A percentile compares a stretch with the other conserved stretches of the same genome.
phyloP scores from a whole-genome alignment of 2,797 vertebrate genomes.

The Lutjanus argentimaculatus region DNA sequence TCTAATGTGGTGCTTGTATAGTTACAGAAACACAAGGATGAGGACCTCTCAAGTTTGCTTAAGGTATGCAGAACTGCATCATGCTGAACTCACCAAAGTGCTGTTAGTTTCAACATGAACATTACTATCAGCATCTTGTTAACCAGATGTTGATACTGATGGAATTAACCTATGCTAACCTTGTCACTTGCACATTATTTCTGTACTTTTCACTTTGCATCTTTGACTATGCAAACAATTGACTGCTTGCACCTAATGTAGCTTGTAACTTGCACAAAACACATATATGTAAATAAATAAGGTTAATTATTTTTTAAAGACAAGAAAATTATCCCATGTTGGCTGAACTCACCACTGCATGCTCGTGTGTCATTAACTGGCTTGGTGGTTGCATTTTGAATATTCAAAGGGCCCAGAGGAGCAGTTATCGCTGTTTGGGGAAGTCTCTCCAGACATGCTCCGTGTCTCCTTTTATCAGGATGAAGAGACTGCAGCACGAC shows the following conservation, averaged over 20 bases:
- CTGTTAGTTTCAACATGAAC: neutral
- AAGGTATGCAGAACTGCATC: constrained; percentile 86
- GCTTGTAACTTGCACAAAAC: constrained; percentile 4
- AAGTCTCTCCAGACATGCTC: constrained; percentile 89
- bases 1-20: constrained; percentile 67
- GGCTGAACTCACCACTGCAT: constrained; percentile 63
- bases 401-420: constrained; percentile 85
- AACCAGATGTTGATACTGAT: constrained; percentile 29
- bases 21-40: constrained; percentile 98
- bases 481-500: constrained; percentile 88
- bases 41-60: constrained; percentile 97
- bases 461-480: constrained; percentile 91
- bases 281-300: neutral
- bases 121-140: constrained; percentile 17
- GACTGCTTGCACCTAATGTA: constrained; percentile 5
- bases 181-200: constrained; percentile 16
- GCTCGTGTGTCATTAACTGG: constrained; percentile 73
- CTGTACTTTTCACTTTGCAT: neutral
- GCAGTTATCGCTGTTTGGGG: constrained; percentile 88
- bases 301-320: neutral
- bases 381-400: constrained; percentile 82
- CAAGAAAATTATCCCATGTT: neutral
- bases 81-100: constrained; percentile 12
- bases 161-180: constrained; percentile 32
- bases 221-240: neutral